phyloP scores from a whole-genome alignment of 2,113 vertebrate species.

The Cranoglanis bouderius region DNA sequence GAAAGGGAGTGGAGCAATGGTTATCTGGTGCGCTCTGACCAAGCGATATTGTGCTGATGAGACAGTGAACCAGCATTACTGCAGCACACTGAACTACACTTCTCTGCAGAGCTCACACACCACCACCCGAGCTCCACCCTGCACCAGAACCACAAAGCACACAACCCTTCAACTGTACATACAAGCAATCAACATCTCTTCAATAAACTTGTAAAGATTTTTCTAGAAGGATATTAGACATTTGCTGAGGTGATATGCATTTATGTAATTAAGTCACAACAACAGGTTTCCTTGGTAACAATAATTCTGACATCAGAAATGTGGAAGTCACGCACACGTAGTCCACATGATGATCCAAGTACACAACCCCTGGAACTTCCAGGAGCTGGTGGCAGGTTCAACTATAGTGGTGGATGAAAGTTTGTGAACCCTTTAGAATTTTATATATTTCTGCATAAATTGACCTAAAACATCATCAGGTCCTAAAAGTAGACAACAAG shows the following conservation, averaged over 20 bases:
- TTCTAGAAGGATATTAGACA: background rate
- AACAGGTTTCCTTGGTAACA: background rate
- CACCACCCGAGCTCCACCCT: background rate
- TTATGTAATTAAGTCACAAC: background rate
- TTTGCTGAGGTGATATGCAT: background rate
- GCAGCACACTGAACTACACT: constrained; percentile 21
- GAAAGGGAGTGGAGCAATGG: background rate
- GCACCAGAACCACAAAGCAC: background rate
- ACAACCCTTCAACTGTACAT: background rate
- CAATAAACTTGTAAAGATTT: background rate
- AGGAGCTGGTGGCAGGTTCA: background rate
- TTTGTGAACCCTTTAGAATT: no score
- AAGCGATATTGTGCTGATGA: constrained; percentile 46
- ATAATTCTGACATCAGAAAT: constrained; percentile 10
- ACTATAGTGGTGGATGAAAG: no score
- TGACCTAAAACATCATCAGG: no score
- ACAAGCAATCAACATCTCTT: background rate
- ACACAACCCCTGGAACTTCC: background rate
- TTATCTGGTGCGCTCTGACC: constrained; percentile 39
- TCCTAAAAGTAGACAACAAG: no score
- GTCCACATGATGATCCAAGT: background rate
- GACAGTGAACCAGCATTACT: constrained; percentile 17
- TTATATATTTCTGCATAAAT: no score
- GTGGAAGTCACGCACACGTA: background rate
- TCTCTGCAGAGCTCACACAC: background rate